phyloP scores from a whole-genome alignment of 2,797 vertebrate species.

The Myotis findleyi region DNA sequence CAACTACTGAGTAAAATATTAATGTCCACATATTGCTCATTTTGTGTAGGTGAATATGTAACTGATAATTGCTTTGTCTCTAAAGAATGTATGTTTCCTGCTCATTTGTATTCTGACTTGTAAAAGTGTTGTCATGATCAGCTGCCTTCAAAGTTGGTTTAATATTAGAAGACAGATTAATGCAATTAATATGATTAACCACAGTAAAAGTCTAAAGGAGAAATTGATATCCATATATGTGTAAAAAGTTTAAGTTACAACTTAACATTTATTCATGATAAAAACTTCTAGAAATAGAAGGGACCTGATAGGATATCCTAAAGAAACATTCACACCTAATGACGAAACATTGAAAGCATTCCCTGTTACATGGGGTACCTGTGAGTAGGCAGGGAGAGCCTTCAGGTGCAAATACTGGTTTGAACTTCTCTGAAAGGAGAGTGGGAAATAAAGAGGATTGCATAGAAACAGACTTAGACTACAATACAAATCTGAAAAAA shows the following conservation, averaged over 20 bases:
- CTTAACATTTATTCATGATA: neutral
- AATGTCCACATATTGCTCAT: neutral
- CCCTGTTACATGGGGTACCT: neutral
- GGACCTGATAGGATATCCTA: neutral
- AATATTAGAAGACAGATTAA: neutral
- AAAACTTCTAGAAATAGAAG: neutral
- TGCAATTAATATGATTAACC: neutral
- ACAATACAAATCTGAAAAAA: neutral
- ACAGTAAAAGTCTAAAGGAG: neutral
- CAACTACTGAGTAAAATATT: neutral
- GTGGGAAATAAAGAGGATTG: neutral
- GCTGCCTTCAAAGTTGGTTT: neutral
- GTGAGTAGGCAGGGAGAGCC: neutral
- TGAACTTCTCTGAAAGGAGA: neutral
- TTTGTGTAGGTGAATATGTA: neutral
- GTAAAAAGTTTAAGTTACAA: neutral
- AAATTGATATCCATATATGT: neutral
- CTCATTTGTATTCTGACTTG: constrained; percentile 4
- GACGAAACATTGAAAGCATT: neutral
- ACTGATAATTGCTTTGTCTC: neutral
- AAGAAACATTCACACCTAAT: neutral
- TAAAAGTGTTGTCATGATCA: neutral
- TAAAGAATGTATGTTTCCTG: neutral
- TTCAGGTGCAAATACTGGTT: neutral
- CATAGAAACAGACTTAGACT: neutral